Conservation (phyloP, 2,888 invertebrate genomes). For the Cephus nigrinus region DNA sequence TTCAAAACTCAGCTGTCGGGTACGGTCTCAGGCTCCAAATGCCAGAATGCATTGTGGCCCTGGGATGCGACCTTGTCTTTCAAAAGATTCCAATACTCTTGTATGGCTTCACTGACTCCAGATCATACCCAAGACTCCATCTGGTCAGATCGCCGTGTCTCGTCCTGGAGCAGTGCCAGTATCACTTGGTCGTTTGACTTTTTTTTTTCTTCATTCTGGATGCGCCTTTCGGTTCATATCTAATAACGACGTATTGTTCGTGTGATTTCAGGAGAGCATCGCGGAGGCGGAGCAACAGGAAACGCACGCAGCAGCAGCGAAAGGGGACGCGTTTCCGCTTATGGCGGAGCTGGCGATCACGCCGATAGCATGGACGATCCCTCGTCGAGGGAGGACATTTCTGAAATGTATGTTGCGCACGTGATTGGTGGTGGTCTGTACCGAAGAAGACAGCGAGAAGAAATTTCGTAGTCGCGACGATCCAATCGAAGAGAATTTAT, state of each 20-base stretch:
- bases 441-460: neutral
- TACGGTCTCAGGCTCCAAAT: neutral
- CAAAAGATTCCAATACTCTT: neutral
- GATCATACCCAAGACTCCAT: neutral
- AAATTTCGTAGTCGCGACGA: neutral
- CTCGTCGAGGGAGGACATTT: conserved; percentile 62
- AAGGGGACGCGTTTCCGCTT: conserved; percentile 59
- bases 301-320: conserved; percentile 58
- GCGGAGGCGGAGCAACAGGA: conserved; percentile 57
- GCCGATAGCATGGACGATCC: conserved; percentile 61
- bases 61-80: neutral
- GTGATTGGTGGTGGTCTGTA: neutral
- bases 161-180: neutral
- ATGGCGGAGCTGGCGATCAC: conserved; percentile 55
- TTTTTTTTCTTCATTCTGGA: neutral
- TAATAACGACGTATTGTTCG: conserved; percentile 43
- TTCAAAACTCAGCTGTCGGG: neutral
- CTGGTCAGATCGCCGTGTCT: neutral
- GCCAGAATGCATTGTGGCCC: neutral
- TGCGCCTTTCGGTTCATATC: neutral
- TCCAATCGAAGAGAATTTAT: neutral
- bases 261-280: conserved; percentile 64
- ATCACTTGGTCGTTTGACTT: neutral
- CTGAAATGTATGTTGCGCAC: conserved; percentile 58
- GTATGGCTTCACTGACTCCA: neutral